Conservation (phyloP, 2,888 invertebrate genomes). For the Lottia scabra region DNA sequence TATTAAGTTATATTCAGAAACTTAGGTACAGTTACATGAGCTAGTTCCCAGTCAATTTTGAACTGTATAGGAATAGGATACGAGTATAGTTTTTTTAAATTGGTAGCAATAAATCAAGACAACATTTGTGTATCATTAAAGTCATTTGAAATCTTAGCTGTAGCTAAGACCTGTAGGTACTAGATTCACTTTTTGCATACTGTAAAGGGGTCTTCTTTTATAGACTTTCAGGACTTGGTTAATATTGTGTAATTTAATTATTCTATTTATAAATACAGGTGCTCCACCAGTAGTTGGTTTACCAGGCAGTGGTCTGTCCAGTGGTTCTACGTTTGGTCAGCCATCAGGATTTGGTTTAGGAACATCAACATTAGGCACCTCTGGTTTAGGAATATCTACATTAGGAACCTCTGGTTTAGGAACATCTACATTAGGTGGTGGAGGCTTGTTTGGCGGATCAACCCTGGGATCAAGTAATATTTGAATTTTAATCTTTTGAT, state of each 20-base stretch:
- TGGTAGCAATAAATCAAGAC: too few species aligned
- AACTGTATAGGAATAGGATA: too few species aligned
- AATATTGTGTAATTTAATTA: neutral
- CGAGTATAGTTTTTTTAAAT: too few species aligned
- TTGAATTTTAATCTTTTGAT: neutral
- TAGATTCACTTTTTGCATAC: too few species aligned
- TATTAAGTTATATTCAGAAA: too few species aligned
- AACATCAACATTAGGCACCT: conserved; percentile 25
- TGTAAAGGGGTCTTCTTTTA: too few species aligned
- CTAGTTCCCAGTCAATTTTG: too few species aligned
- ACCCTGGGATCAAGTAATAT: conserved; percentile 6
- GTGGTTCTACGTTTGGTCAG: conserved; percentile 30
- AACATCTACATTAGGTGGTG: conserved; percentile 3
- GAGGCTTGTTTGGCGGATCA: conserved; percentile 13
- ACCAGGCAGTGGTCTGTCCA: conserved; percentile 31
- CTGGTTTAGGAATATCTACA: conserved; percentile 15
- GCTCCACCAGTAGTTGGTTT: conserved; percentile 54
- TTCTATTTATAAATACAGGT: conserved; percentile 18
- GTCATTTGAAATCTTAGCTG: neutral
- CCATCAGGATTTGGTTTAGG: conserved; percentile 33
- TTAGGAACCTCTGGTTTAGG: neutral
- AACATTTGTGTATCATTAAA: too few species aligned
- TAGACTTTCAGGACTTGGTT: too few species aligned
- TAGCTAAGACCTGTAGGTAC: too few species aligned
- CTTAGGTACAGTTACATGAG: too few species aligned